These are phyloP conservation scores for Volucella inflata DNA, from an alignment of 2,888 invertebrate genomes.

Conservation along the genomic window DNA sequence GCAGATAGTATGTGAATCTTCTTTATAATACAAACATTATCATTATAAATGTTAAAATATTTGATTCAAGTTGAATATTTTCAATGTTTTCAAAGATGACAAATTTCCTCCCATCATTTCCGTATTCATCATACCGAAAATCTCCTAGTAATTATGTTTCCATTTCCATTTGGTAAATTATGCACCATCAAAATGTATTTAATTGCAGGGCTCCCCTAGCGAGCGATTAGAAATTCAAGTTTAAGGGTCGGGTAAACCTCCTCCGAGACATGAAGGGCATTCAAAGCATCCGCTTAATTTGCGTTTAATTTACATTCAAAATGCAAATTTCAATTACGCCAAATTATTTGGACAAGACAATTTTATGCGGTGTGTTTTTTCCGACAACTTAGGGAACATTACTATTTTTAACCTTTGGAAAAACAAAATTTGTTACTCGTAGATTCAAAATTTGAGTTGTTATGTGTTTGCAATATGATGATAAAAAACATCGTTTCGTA, in stretches of 20 bases:
- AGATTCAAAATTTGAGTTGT: no score
- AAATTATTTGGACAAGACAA: slow-evolving; percentile 48
- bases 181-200: slow-evolving; percentile 60
- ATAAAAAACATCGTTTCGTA: no score
- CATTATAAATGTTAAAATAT: no score
- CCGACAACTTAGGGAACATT: no score
- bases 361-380: slow-evolving; percentile 6
- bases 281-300: slow-evolving; percentile 52
- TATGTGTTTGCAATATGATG: no score
- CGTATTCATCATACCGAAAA: slow-evolving; percentile 35
- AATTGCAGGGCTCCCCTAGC: slow-evolving; percentile 44
- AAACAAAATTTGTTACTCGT: no score
- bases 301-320: slow-evolving; percentile 48
- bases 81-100: no score
- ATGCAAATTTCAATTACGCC: slow-evolving; percentile 62
- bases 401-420: no score
- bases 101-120: background rate
- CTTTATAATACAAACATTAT: no score
- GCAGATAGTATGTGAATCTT: no score
- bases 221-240: slow-evolving; percentile 55
- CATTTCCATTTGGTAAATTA: slow-evolving; percentile 50
- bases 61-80: no score
- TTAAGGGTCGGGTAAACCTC: slow-evolving; percentile 50
- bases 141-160: slow-evolving; percentile 41
- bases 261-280: slow-evolving; percentile 1